Evolutionary conservation across 2,888 invertebrate genomes (phyloP).

Genomic region (Drosophila barbarae): DNA sequence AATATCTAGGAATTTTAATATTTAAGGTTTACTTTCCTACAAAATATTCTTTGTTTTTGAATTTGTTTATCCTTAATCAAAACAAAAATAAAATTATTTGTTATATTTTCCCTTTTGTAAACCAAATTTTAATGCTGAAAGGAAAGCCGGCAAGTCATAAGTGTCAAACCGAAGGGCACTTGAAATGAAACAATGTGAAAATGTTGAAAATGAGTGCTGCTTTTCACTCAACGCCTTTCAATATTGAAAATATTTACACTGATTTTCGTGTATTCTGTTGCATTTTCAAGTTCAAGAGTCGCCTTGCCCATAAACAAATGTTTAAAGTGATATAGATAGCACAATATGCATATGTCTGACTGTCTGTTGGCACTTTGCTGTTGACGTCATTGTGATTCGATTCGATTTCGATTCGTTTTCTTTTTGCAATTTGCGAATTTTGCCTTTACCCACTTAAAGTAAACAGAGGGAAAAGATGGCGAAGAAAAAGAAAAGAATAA

Average conservation of each 20-base stretch:
- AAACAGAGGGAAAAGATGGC: constrained; percentile 27
- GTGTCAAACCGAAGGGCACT: constrained; percentile 6
- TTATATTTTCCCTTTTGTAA: neutral
- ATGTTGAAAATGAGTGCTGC: constrained; percentile 6
- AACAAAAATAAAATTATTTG: neutral
- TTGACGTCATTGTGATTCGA: constrained; percentile 59
- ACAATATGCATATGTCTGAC: constrained; percentile 30
- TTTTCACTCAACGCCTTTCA: constrained; percentile 28
- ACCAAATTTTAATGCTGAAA: neutral
- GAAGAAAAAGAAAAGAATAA: neutral
- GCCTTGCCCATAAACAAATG: constrained; percentile 48
- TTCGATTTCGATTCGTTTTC: constrained; percentile 29
- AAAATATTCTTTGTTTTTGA: neutral
- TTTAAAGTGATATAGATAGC: constrained; percentile 41
- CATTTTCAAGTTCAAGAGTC: constrained; percentile 69
- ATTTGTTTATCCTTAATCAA: neutral
- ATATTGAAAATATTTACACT: constrained; percentile 1
- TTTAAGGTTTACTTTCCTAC: neutral
- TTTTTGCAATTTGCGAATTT: constrained; percentile 33
- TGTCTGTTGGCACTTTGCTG: constrained; percentile 33
- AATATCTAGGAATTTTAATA: neutral
- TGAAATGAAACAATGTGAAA: constrained; percentile 7
- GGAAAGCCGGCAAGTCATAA: neutral
- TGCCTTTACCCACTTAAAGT: constrained; percentile 38
- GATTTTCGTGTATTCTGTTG: constrained; percentile 9